These are phyloP conservation scores for Paralichthys olivaceus DNA, from an alignment of 2,113 vertebrate genomes.

Conservation along the genomic window DNA sequence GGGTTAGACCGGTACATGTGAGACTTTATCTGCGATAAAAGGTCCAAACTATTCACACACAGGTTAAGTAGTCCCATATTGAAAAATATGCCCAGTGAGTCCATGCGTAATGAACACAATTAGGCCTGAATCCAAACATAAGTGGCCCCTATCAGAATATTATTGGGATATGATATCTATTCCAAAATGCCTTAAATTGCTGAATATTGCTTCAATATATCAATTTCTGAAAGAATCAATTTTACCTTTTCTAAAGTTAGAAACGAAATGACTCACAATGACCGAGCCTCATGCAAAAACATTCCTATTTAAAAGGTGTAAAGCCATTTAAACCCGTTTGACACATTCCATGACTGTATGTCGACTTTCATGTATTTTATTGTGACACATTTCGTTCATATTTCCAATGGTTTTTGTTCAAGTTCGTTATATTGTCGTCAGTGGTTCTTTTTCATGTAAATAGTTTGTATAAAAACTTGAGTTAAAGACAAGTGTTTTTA, in stretches of 20 bases:
- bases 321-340: constrained; percentile 64
- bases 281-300: constrained; percentile 58
- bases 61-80: neutral
- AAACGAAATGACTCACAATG: constrained; percentile 3
- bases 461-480: constrained; percentile 41
- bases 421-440: constrained; percentile 19
- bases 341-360: constrained; percentile 64
- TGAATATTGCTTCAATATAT: neutral
- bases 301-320: constrained; percentile 58
- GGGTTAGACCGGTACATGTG: constrained; percentile 94
- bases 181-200: neutral
- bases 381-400: constrained; percentile 24
- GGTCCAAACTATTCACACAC: neutral
- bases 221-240: neutral
- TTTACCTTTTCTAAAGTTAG: neutral
- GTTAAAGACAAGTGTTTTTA: constrained; percentile 14
- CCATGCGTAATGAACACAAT: neutral
- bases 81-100: neutral
- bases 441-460: constrained; percentile 46
- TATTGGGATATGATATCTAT: neutral
- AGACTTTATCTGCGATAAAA: neutral
- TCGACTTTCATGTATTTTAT: constrained; percentile 17
- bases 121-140: neutral
- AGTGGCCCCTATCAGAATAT: no score
- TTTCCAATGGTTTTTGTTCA: constrained; percentile 6